Evolutionary conservation across 2,888 invertebrate species (phyloP), one percentile per base, ranked within the genome.

Genomic region (Horisme vitalbata): DNA sequence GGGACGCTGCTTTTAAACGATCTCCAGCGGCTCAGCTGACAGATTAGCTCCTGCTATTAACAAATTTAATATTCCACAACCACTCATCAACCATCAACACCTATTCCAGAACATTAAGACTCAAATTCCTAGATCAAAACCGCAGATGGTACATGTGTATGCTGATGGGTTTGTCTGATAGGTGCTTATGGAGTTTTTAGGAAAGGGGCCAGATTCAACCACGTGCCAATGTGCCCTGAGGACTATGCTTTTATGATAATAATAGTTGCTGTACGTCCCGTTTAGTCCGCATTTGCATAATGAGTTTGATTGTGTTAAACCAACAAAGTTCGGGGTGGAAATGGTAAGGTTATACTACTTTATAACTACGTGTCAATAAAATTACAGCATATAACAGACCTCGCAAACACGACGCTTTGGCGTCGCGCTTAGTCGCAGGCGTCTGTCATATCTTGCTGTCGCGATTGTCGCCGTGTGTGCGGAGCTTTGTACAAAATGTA

Each of bases 1-100:
- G 75, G 82, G 83, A 81, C 80, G 73, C 69, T 71, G 85, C 87
- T 87, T 87, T 87, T 83, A 85, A 85, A 83, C 83, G 85, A 83
- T 85, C 83, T 86, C 78, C 73, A 76, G 72, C 69, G 79, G 79
- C 83, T 87, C 85, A 85, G 85, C 87, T 87, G 83, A 82, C 83
- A 86, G 88, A 89, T 89, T 88, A 89, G 83, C 79, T 68, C 65
- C 66, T 79, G 80, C 78, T 68, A 79, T 75, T 72, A 72, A 64
- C 76, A 71, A 75, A 67, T 48, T 71, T 66, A 64, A 49, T 60
- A 58, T 52, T 66, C 50, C 62, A 44, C 45, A 45, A 52, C 45
- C 39, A 41, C 49, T 34, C 10, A 44, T n/a, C n/a, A 41, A 18
- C 18, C 11, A 21, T 8, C 9, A 38, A 47, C 21, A 43, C 45